Evolutionary conservation across 2,113 vertebrate species (phyloP).

Genomic region (Petrocephalus zakoni): DNA sequence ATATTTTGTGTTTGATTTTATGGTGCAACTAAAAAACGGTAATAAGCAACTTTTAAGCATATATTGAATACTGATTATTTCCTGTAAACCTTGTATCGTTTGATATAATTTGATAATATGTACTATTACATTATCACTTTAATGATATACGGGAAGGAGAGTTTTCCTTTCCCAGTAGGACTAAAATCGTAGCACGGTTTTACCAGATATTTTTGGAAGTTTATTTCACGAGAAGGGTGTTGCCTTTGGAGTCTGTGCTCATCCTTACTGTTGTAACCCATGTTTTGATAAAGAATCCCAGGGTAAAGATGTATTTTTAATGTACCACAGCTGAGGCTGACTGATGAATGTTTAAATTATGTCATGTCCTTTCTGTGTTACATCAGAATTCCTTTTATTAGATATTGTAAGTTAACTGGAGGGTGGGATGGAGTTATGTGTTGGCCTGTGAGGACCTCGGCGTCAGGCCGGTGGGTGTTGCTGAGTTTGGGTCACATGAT

Average conservation of each 20-base stretch:
- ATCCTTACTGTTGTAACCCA: background rate
- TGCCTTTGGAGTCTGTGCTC: too few relatives aligned
- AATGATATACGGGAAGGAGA: background rate
- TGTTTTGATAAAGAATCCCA: background rate
- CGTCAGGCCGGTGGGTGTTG: background rate
- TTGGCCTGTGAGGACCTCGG: too few relatives aligned
- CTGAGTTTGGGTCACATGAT: background rate
- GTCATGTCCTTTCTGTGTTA: background rate
- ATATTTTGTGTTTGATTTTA: background rate
- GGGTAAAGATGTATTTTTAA: background rate
- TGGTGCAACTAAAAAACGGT: background rate
- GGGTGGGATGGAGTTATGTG: too few relatives aligned
- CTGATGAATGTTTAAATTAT: background rate
- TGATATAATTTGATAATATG: background rate
- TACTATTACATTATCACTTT: background rate
- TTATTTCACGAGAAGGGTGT: background rate
- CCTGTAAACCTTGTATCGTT: background rate
- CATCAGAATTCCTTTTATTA: background rate
- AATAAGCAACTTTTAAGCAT: background rate
- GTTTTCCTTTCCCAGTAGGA: background rate
- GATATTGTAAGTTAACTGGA: background rate
- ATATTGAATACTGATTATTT: background rate
- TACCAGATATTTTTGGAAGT: background rate
- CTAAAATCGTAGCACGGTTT: background rate
- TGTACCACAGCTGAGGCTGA: background rate